Base-by-base conservation (phyloP, 2,888 invertebrate genomes). In the Synergus itoensis region DNA sequence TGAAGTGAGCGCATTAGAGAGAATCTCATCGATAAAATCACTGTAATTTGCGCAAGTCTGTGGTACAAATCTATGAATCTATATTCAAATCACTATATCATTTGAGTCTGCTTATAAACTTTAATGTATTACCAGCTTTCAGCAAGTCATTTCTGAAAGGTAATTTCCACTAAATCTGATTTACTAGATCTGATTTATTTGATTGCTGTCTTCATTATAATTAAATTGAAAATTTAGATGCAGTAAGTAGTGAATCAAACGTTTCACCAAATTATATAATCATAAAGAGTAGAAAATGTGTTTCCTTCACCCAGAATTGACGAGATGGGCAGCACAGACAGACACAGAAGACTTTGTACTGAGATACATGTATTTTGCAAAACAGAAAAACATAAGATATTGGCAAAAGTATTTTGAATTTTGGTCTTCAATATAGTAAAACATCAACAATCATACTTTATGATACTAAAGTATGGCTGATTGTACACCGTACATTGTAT, bases 241-340 rank as follows among this genome's bases (percentile, higher is more conserved):
- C 36, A 36, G 36, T 36, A 36, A 36, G 0, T 36, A 5, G 36
- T 36, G 5, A 36, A 36, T 36, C 0, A 36, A 36, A 36, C 5
- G 36, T 36, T 36, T 36, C 5, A 36, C 36, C 36, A 36, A 36
- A 36, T 7, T 5, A 0, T 36, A 36, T 5, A 36, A 36, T 36
- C 36, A 36, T 36, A 36, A 36, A 36, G 36, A 36, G 36, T 36
- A 36, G 5, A 36, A 36, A 36, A 36, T 36, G 36, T 36, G 36
- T 53, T 48, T 40, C 2, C 36, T n/a, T 18, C 40, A 73, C 73
- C 53, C 40, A 40, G 73, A 73, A 73, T 57, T 73, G 73, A 73
- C 53, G 53, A 73, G 73, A 53, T 73, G 53, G 11, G 73, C 73
- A 73, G 53, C 73, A 28, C 53, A 53, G 28, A 57, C 53, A 73